Percentiles rank a stretch among this genome's conserved stretches.
phyloP scores from a whole-genome alignment of 2,113 vertebrate species.

The Perca flavescens region DNA sequence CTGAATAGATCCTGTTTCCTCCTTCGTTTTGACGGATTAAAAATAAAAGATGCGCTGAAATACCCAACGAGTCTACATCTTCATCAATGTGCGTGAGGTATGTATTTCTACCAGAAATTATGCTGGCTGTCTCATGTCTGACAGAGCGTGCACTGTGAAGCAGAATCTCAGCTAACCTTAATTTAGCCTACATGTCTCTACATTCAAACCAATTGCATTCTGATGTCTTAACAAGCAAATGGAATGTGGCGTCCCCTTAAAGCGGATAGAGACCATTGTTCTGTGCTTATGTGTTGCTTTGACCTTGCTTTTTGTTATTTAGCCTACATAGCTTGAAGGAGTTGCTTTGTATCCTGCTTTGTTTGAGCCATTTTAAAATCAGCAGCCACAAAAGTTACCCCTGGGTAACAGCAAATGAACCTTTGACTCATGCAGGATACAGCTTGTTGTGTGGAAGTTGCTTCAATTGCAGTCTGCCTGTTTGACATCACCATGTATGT shows the following conservation, averaged over 20 bases:
- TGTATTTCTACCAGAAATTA: constrained; percentile 45
- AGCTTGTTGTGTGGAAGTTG: constrained; percentile 61
- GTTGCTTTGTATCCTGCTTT: constrained; percentile 59
- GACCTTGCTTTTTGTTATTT: constrained; percentile 72
- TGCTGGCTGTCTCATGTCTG: constrained; percentile 34
- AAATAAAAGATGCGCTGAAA: constrained; percentile 53
- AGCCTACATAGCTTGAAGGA: constrained; percentile 62
- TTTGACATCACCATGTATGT: constrained; percentile 67
- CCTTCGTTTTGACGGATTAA: constrained; percentile 61
- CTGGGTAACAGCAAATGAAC: constrained; percentile 62
- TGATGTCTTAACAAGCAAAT: constrained; percentile 28
- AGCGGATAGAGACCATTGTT: constrained; percentile 47
- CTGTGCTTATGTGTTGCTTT: constrained; percentile 50
- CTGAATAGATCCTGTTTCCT: constrained; percentile 19
- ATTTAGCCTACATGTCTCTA: constrained; percentile 21
- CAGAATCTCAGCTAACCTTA: constrained; percentile 21
- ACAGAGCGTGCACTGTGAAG: constrained; percentile 30
- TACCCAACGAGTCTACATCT: constrained; percentile 45
- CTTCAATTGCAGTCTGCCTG: constrained; percentile 36
- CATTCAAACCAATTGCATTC: constrained; percentile 24
- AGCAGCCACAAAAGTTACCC: constrained; percentile 71
- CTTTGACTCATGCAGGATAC: constrained; percentile 57
- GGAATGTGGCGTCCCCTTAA: constrained; percentile 24
- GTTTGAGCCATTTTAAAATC: constrained; percentile 68
- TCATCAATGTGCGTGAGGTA: constrained; percentile 74